Evolutionary conservation across 2,888 invertebrate genomes (phyloP).

Genomic region (Parascotia fuliginaria): DNA sequence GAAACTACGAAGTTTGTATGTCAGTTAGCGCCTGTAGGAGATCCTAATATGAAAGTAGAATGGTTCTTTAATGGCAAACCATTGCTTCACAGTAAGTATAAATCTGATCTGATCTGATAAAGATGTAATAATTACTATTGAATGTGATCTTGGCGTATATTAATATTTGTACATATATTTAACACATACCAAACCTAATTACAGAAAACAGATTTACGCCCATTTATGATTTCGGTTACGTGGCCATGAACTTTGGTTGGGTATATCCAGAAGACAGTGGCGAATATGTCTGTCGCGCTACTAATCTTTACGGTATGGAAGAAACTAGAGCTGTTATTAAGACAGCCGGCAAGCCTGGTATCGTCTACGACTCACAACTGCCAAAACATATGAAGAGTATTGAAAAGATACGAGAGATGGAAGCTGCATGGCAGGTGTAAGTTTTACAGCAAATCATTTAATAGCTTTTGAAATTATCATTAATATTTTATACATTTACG

Average conservation of each 20-base stretch:
- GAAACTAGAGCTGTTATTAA: slow-evolving; percentile 95
- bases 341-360: slow-evolving; percentile 95
- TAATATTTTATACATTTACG: too few relatives aligned
- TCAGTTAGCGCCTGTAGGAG: slow-evolving; percentile 96
- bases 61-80: slow-evolving; percentile 98
- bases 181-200: slow-evolving; percentile 44
- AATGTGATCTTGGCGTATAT: too few relatives aligned
- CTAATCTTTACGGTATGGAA: slow-evolving; percentile 96
- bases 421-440: slow-evolving; percentile 97
- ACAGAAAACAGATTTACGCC: slow-evolving; percentile 97
- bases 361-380: slow-evolving; percentile 97
- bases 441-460: slow-evolving; percentile 44
- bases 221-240: slow-evolving; percentile 98
- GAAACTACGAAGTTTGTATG: slow-evolving; percentile 95
- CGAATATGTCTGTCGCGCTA: slow-evolving; percentile 97
- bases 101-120: too few relatives aligned
- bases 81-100: slow-evolving; percentile 91
- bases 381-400: slow-evolving; percentile 99
- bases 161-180: too few relatives aligned
- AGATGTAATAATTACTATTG: too few relatives aligned
- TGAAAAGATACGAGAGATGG: slow-evolving; percentile 97
- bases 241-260: slow-evolving; percentile 98
- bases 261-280: slow-evolving; percentile 98
- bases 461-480: too few relatives aligned
- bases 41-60: slow-evolving; percentile 98